phyloP scores from a whole-genome alignment of 1,140 invertebrate species.

The Cotesia glomerata region DNA sequence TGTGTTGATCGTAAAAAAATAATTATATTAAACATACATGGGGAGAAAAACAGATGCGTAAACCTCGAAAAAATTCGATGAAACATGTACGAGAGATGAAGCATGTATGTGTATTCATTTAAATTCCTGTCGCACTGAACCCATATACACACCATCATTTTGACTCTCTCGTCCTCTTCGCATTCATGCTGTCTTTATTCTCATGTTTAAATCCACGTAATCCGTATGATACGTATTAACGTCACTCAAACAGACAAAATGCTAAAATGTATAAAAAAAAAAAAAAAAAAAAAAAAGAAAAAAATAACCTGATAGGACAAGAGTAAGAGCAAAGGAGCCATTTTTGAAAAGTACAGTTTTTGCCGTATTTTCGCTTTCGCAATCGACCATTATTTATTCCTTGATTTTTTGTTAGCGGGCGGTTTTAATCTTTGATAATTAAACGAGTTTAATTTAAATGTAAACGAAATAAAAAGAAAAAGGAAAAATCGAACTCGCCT shows the following conservation, averaged over 20 bases:
- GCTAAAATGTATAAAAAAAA: not conserved
- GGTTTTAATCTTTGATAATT: too few species aligned
- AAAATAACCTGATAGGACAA: not conserved
- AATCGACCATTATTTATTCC: too few species aligned
- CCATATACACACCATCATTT: not conserved
- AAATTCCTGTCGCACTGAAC: not conserved
- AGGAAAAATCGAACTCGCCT: too few species aligned
- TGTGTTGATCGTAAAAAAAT: not conserved
- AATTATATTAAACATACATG: not conserved
- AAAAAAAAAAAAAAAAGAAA: not conserved
- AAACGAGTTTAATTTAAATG: too few species aligned
- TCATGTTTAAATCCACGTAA: slow-evolving; percentile 34
- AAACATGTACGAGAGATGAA: too few species aligned
- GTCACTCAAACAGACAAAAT: slow-evolving; percentile 2
- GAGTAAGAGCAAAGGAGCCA: too few species aligned
- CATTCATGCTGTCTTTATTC: slow-evolving; percentile 2
- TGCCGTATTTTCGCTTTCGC: too few species aligned
- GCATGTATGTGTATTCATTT: not conserved
- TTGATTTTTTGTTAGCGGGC: too few species aligned
- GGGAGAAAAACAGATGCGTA: not conserved
- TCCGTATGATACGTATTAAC: slow-evolving; percentile 22
- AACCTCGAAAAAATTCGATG: not conserved
- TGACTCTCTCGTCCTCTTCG: not conserved
- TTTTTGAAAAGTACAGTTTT: too few species aligned
- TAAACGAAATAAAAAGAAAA: too few species aligned